Conservation (phyloP, 2,113 vertebrate species). For the Bungarus multicinctus region DNA sequence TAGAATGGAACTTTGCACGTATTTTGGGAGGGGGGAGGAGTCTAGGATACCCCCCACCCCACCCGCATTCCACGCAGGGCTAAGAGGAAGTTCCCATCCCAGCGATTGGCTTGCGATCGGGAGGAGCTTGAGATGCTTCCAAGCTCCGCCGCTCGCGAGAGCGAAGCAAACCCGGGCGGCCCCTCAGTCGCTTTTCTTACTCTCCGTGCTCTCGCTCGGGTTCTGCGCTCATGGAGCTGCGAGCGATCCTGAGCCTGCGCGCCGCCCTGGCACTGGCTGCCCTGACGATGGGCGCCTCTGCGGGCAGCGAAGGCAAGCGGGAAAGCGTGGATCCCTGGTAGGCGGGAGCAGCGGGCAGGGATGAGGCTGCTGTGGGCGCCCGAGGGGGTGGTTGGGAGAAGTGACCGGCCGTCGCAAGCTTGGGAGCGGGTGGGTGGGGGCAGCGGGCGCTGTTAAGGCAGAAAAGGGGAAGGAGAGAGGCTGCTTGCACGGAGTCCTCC, state of each 20-base stretch:
- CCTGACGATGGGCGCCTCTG: background rate
- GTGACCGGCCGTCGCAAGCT: fast-evolving
- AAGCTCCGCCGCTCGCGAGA: slow-evolving; percentile 24
- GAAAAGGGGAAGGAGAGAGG: background rate
- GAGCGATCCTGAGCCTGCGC: background rate
- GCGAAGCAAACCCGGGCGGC: background rate
- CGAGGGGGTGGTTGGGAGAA: no score
- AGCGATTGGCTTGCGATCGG: background rate
- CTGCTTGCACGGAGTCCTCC: background rate
- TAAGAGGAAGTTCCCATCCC: background rate
- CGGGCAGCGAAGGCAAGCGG: background rate
- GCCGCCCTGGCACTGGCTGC: background rate
- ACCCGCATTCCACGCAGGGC: background rate
- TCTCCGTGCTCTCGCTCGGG: background rate
- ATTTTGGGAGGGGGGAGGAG: background rate
- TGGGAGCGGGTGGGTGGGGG: no score
- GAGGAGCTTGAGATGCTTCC: background rate
- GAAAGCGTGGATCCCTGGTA: slow-evolving; percentile 7
- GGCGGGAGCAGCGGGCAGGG: background rate
- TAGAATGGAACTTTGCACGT: background rate
- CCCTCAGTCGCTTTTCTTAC: background rate
- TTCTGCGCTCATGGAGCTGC: background rate
- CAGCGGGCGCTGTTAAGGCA: fast-evolving
- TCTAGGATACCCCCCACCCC: background rate
- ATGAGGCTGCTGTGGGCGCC: no score